These are phyloP conservation scores for Eristalis arbustorum DNA, from an alignment of 2,888 invertebrate species.

Conservation along the genomic window DNA sequence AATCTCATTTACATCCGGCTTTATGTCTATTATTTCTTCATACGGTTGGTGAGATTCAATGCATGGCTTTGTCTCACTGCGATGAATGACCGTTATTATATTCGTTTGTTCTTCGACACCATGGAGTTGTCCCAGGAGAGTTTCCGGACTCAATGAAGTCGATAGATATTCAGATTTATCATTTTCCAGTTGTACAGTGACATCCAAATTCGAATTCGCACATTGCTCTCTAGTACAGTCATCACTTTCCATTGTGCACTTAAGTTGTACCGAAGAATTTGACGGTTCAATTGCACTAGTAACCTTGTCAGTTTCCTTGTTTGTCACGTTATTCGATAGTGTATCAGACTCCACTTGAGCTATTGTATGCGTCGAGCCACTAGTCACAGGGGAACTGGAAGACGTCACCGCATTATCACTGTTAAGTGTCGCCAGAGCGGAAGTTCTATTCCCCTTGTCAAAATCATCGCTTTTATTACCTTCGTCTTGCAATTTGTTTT, in stretches of 20 bases:
- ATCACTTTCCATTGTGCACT: no score
- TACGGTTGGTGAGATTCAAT: constrained; percentile 20
- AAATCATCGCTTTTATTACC: not conserved
- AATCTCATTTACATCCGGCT: constrained; percentile 16
- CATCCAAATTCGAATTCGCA: not conserved
- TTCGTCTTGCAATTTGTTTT: not conserved
- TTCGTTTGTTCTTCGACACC: not conserved
- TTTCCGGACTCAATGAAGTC: not conserved
- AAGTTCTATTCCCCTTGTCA: no score
- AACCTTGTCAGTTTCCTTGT: not conserved
- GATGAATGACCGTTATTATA: constrained; percentile 51
- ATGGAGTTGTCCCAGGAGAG: constrained; percentile 19
- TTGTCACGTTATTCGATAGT: not conserved
- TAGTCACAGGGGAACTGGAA: not conserved
- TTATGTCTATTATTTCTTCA: constrained; percentile 11
- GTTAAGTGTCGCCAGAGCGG: not conserved
- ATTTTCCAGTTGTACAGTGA: not conserved
- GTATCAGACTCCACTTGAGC: no score
- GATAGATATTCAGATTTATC: not conserved
- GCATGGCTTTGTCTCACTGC: not conserved
- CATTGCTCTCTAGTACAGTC: not conserved
- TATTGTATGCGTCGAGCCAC: not conserved
- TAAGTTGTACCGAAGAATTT: not conserved
- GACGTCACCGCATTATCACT: not conserved
- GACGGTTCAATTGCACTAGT: not conserved